Percentiles rank a stretch among this genome's conserved stretches.
Conservation (phyloP, 2,888 invertebrate genomes). For the Caenorhabditis panamensis region DNA sequence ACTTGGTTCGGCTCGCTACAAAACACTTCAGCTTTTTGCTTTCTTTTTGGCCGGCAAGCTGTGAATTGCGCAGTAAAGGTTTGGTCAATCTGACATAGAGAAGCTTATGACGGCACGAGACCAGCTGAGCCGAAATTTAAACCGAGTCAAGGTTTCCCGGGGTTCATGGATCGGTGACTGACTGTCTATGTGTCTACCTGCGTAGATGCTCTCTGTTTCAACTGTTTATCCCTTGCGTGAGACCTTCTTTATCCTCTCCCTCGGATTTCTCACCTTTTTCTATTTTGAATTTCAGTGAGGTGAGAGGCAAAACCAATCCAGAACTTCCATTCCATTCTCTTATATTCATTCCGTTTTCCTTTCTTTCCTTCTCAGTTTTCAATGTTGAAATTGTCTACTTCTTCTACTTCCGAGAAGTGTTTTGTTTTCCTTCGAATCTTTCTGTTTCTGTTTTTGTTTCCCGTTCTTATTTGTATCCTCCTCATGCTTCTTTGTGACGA, state of each 20-base stretch:
- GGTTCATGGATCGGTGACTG: conserved; percentile 22
- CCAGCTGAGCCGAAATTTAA: conserved; percentile 44
- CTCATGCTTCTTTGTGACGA: not conserved
- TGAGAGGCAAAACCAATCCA: not conserved
- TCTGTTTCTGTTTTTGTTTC: too few relatives aligned
- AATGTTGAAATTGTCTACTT: not conserved
- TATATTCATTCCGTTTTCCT: not conserved
- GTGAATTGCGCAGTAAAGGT: conserved; percentile 33
- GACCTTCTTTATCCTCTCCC: not conserved
- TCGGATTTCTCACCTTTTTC: not conserved
- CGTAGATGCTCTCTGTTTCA: conserved; percentile 1
- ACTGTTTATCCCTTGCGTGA: conserved; percentile 18
- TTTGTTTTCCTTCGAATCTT: not conserved
- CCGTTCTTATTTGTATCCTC: too few relatives aligned
- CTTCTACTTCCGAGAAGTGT: not conserved
- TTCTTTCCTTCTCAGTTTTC: not conserved
- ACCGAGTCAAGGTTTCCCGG: conserved; percentile 10
- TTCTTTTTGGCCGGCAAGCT: not conserved
- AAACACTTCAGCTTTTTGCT: conserved; percentile 28
- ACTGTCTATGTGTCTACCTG: conserved; percentile 2
- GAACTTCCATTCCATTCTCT: not conserved
- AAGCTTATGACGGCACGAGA: conserved; percentile 46
- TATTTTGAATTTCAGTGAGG: not conserved
- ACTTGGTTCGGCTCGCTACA: conserved; percentile 10
- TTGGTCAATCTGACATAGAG: conserved; percentile 39